phyloP scores from a whole-genome alignment of 2,888 invertebrate species.

The Ametastegia equiseti region DNA sequence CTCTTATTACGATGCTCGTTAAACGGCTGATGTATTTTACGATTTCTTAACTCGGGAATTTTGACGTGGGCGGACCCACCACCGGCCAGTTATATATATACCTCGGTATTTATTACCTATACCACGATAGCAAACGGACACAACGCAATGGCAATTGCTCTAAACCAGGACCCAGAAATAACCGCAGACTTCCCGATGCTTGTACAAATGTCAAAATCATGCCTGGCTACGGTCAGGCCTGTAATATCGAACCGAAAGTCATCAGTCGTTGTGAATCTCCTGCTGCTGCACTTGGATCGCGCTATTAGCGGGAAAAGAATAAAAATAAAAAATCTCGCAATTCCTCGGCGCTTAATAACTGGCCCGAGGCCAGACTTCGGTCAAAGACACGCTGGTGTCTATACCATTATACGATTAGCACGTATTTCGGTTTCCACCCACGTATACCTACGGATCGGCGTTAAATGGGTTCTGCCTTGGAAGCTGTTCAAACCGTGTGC shows the following conservation, averaged over 20 bases:
- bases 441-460: background rate
- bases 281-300: background rate
- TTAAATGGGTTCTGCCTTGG: background rate
- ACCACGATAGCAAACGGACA: background rate
- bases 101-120: slow-evolving; percentile 14
- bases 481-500: slow-evolving; percentile 25
- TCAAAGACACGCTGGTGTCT: background rate
- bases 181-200: background rate
- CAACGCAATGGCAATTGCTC: background rate
- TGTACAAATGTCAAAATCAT: background rate
- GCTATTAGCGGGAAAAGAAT: background rate
- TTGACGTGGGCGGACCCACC: background rate
- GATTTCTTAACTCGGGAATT: slow-evolving; percentile 40
- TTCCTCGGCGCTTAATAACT: slow-evolving; percentile 29
- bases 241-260: background rate
- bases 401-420: slow-evolving; percentile 31
- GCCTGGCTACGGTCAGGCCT: background rate
- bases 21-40: slow-evolving; percentile 40
- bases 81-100: background rate
- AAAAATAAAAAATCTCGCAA: background rate
- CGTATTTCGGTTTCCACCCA: slow-evolving; percentile 26
- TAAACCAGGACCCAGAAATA: background rate
- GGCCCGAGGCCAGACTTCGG: slow-evolving; percentile 28
- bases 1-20: slow-evolving; percentile 6
- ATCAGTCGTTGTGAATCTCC: background rate